Base-by-base conservation (phyloP, 2,888 invertebrate species). In the Tetragnatha montana region DNA sequence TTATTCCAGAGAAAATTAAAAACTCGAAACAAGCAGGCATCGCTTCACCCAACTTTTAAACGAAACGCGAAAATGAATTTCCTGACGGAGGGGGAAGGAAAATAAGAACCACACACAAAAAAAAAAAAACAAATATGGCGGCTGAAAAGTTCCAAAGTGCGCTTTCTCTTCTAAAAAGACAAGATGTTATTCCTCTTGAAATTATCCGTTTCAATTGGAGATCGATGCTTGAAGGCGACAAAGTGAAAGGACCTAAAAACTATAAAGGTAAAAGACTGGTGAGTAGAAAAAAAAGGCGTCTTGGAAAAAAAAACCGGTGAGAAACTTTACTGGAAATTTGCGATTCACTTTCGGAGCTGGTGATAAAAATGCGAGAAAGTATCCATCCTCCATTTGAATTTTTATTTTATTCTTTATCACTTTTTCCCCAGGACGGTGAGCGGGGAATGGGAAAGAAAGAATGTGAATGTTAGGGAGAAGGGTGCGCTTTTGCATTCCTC, bases 171-270 rank as follows among this genome's bases (percentile, higher is more conserved):
- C 78, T 71, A 71, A 79, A 79, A 60, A 71, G 60, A 85, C 85
- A 85, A 85, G 79, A 79, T 85, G 79, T 85, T 85, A 85, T 85
- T 85, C 79, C 78, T 71, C 68, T 21, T 60, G 51, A 85, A 85
- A 85, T 85, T 85, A 85, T 85, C 85, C 78, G 70, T 79, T 79
- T 71, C 85, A 79, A 85, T 85, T 85, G 71, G 79, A 70, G 70
- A 85, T 85, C 79, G 85, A 79, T 85, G 22, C 50, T 78, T 19
- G 8, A 6, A 78, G 70, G 79, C 71, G 85, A 85, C 76, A 85
- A 85, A 71, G 51, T 73, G 19, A 85, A 51, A 60, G 71, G 69
- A 69, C 69, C 84, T 60, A 60, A 70, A 76, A 83, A 84, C 69
- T 76, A 76, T 84, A 47, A 76, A 69, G 17, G 6, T 47, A 84